Base-by-base conservation (phyloP, 2,113 vertebrate species). In the Cyanistes caeruleus region DNA sequence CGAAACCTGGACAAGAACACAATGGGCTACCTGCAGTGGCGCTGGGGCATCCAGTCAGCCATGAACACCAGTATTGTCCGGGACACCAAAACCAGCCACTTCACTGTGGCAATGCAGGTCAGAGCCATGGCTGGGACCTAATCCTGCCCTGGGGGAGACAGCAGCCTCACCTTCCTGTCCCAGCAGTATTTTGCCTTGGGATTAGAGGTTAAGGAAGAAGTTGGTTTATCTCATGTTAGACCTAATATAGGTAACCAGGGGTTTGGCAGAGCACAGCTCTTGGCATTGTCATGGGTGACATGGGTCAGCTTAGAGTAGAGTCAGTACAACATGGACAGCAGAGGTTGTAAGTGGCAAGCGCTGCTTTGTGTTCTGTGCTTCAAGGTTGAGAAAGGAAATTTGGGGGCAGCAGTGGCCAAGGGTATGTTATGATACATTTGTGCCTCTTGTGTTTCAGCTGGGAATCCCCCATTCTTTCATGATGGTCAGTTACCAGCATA, bases 401-500 rank as follows among this genome's bases (percentile, higher is more conserved):
- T 14, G 11, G 17, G 55, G 37, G 15, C 39, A 49, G 28, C 25
- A 60, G 15, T 35, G 53, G 27, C 24, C 2, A 3, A n/a, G 33
- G 21, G 12, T 52, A 17, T 0, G 0, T 43, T 82, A 24, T 65
- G 51, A 33, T 60, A 3, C 8, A 11, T 75, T 60, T 76, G 39
- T 65, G 23, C 27, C 37, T 87, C 90, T 95, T 93, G 56, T 90
- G 70, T 89, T 91, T 85, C 98, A 99, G 99, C 98, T 99, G 72
- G 99, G 99, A 84, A 99, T 99, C 93, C 99, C 99, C 41, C 99
- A 99, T 95, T 99, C 99, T 67, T 99, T 99, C 73, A 93, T 99
- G 92, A 99, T 99, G 98, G 98, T 99, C 98, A 99, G 99, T 97
- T 99, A 99, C 80, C 99, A 99, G 95, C 99, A 99, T 97, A 99